phyloP scores from a whole-genome alignment of 2,888 invertebrate species.

The Micropterix aruncella region DNA sequence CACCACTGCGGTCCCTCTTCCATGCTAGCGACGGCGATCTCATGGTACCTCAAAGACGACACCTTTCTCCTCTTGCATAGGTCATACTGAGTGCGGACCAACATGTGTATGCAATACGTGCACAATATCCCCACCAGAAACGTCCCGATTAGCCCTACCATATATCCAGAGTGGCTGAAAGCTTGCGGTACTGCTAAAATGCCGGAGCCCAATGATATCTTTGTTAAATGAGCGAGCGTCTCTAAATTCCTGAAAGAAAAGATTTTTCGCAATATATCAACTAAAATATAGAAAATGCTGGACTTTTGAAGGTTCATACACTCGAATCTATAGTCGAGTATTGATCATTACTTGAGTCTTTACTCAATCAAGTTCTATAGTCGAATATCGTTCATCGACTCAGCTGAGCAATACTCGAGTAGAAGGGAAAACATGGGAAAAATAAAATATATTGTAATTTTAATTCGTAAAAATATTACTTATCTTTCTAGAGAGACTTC shows the following conservation, averaged over 20 bases:
- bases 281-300: too few species aligned
- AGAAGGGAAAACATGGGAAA: too few species aligned
- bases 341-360: too few species aligned
- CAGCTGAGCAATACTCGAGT: too few species aligned
- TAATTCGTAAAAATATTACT: too few species aligned
- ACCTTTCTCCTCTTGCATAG: constrained; percentile 41
- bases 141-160: constrained; percentile 68
- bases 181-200: constrained; percentile 85
- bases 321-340: too few species aligned
- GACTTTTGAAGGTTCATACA: too few species aligned
- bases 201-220: constrained; percentile 85
- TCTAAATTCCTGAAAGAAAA: constrained; percentile 58
- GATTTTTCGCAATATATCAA: too few species aligned
- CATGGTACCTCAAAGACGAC: constrained; percentile 65
- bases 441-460: too few species aligned
- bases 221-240: constrained; percentile 72
- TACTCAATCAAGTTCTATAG: too few species aligned
- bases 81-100: constrained; percentile 57
- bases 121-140: constrained; percentile 76
- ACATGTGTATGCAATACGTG: constrained; percentile 86
- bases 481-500: too few species aligned
- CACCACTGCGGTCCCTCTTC: constrained; percentile 59
- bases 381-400: too few species aligned
- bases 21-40: constrained; percentile 65
- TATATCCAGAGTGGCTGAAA: constrained; percentile 68